Percentiles rank a stretch among this genome's conserved stretches.
phyloP scores from a whole-genome alignment of 1,140 invertebrate species.

The Megathymus violae region DNA sequence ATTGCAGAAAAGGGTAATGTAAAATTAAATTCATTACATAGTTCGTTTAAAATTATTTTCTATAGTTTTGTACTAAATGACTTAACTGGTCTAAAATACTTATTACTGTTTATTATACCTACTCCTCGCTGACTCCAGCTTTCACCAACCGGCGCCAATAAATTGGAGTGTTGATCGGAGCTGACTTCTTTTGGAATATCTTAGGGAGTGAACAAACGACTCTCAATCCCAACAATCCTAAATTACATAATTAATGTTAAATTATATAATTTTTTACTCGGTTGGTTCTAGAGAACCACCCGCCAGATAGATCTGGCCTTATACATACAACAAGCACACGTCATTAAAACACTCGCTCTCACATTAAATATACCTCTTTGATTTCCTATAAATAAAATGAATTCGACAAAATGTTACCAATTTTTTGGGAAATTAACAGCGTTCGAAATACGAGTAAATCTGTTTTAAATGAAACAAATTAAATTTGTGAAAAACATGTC shows the following conservation, averaged over 20 bases:
- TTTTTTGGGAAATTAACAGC: slow-evolving; percentile 48
- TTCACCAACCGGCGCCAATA: slow-evolving; percentile 25
- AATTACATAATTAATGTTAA: too few relatives aligned
- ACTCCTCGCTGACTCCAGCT: slow-evolving; percentile 39
- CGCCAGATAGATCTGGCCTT: neutral
- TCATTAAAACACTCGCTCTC: slow-evolving; percentile 7
- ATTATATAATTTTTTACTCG: slow-evolving; percentile 29
- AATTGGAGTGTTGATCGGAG: slow-evolving; percentile 39
- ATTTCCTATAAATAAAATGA: slow-evolving; percentile 29
- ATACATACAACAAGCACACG: neutral
- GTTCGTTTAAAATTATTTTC: too few relatives aligned
- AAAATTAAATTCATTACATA: too few relatives aligned
- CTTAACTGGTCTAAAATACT: slow-evolving; percentile 24
- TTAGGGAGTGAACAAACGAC: slow-evolving; percentile 25
- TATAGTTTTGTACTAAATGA: slow-evolving; percentile 34
- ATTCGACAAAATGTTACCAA: slow-evolving; percentile 17
- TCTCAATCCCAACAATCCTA: slow-evolving; percentile 30
- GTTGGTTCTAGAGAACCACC: too few relatives aligned
- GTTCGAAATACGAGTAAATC: too few relatives aligned
- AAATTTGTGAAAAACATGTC: slow-evolving; percentile 41
- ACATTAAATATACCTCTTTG: slow-evolving; percentile 32
- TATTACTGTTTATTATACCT: slow-evolving; percentile 28
- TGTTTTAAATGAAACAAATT: slow-evolving; percentile 29
- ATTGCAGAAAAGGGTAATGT: slow-evolving; percentile 22
- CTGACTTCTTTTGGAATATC: slow-evolving; percentile 43